Conservation (phyloP, 2,888 invertebrate genomes). For the Orthonychiurus folsomi region DNA sequence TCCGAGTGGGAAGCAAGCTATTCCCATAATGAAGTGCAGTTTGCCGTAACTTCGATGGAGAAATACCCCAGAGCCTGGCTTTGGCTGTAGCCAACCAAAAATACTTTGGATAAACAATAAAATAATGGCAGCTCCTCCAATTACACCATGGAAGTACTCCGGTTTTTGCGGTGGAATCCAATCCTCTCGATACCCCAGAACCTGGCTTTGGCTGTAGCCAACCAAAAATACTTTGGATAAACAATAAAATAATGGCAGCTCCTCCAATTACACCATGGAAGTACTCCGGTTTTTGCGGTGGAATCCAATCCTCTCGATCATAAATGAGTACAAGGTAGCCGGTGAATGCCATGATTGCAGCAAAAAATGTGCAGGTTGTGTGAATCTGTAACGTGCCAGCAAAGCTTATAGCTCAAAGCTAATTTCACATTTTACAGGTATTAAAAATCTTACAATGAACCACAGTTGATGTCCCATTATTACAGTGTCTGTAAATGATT, state of each 20-base stretch:
- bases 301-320: background rate
- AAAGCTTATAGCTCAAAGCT: no score
- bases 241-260: background rate
- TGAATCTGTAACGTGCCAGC: conserved; percentile 2
- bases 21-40: background rate
- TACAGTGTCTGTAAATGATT: background rate
- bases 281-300: background rate
- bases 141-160: background rate
- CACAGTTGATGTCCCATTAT: background rate
- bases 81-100: background rate
- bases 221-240: background rate
- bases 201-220: conserved; percentile 2
- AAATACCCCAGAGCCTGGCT: no score
- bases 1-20: background rate
- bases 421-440: background rate
- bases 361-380: background rate
- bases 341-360: background rate
- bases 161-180: background rate
- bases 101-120: background rate
- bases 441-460: conserved; percentile 12
- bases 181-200: background rate
- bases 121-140: background rate
- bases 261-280: background rate
- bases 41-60: no score
- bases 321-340: background rate